Conservation (phyloP, 2,797 vertebrate genomes). For the Percopsis omiscomaycus region DNA sequence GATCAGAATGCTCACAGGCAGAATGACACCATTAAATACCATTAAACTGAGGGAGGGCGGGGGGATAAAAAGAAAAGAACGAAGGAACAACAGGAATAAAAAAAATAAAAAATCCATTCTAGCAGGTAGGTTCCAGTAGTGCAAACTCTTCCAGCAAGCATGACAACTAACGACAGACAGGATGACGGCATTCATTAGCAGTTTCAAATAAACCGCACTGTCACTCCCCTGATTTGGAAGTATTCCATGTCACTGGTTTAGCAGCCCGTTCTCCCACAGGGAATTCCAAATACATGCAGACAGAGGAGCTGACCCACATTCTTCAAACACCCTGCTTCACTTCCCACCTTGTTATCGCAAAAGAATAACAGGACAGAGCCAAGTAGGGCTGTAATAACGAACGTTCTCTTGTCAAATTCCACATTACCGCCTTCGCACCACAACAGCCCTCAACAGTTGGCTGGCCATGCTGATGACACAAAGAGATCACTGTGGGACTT, state of each 20-base stretch:
- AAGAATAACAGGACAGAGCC: conserved; percentile 44
- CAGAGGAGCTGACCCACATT: conserved; percentile 73
- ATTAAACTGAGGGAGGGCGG: too few relatives aligned
- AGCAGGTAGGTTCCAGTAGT: too few relatives aligned
- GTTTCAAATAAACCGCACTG: conserved; percentile 24
- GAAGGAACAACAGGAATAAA: background rate
- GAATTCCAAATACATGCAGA: conserved; percentile 53
- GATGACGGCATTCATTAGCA: conserved; percentile 19
- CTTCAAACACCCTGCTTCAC: conserved; percentile 54
- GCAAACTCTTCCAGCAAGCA: background rate
- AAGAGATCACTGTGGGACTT: background rate
- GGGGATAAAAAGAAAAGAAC: too few relatives aligned
- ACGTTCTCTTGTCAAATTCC: conserved; percentile 28
- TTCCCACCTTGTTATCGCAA: conserved; percentile 44
- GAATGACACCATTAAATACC: conserved; percentile 14
- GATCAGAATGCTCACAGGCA: conserved; percentile 28
- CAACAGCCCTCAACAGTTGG: background rate
- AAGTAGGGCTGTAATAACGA: conserved; percentile 19
- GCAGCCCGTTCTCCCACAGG: conserved; percentile 45
- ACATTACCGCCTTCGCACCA: conserved; percentile 13
- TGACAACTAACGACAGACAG: conserved; percentile 12
- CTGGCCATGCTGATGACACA: background rate
- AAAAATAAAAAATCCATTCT: background rate
- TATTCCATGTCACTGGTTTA: conserved; percentile 40
- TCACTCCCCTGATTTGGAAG: conserved; percentile 20